These are phyloP conservation scores for Gymnocypris eckloni DNA, from an alignment of 2,797 vertebrate species.

Conservation along the genomic window DNA sequence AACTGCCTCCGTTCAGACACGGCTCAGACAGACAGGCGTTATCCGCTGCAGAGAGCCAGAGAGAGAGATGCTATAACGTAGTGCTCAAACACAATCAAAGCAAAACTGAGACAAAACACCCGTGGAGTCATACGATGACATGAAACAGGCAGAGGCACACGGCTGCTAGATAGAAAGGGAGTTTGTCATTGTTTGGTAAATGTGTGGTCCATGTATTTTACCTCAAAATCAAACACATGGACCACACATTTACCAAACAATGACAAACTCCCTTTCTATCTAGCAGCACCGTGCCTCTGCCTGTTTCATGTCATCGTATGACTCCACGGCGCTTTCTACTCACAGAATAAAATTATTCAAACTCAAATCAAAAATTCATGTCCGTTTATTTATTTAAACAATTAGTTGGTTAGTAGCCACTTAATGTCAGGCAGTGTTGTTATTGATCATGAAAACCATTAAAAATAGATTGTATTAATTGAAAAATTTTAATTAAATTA, in stretches of 20 bases:
- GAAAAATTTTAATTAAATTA: background rate
- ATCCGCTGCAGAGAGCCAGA: conserved; percentile 80
- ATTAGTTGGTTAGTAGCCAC: background rate
- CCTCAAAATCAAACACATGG: conserved; percentile 30
- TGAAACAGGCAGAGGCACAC: too few species aligned
- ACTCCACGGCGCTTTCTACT: background rate
- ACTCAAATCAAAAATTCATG: background rate
- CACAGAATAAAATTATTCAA: too few species aligned
- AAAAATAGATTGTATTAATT: background rate
- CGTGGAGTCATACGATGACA: too few species aligned
- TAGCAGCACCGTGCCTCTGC: background rate
- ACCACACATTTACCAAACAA: conserved; percentile 23
- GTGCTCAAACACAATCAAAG: conserved; percentile 1
- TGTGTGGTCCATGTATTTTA: background rate
- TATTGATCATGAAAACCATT: background rate
- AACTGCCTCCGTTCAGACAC: conserved; percentile 91
- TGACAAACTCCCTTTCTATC: background rate
- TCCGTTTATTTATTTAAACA: background rate
- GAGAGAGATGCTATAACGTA: conserved; percentile 28
- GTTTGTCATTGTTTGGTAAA: too few species aligned
- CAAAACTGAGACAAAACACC: background rate
- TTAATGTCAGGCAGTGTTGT: background rate
- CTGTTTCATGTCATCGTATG: background rate
- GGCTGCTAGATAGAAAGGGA: too few species aligned
- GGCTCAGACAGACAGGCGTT: conserved; percentile 96